Evolutionary conservation across 2,113 vertebrate species (phyloP), one percentile per base, ranked within the genome.

Genomic region (Semicossyphus pulcher): DNA sequence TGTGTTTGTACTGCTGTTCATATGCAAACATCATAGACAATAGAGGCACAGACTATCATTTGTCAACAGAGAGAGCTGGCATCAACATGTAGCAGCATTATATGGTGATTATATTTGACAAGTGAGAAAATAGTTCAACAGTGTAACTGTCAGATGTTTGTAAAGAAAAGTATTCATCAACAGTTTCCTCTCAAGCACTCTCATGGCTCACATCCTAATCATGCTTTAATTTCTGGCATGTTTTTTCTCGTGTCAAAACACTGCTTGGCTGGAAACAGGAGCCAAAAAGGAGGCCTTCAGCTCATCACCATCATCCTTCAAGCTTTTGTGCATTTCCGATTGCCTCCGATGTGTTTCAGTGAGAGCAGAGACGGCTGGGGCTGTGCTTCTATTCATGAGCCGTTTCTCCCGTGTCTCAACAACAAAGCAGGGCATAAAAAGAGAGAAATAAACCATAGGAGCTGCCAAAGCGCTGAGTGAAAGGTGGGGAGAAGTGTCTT

Each of bases 271-370:
- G 41, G 52, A 74, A 83, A 76, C 52, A 41, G 23, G 28, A 87
- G 74, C 69, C 66, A 76, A 83, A 44, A 73, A 72, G 15, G 31
- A 85, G 76, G 66, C 76, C 44, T 78, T 82, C 70, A 68, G 48
- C 84, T 88, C 85, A 78, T 88, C 76, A 64, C 52, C 61, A 75
- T 76, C 86, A 81, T 76, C 88, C 76, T 80, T 82, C 65, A 85
- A 87, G 86, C 69, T 80, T 84, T 86, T 89, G 72, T 83, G 66
- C 74, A 70, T 82, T 86, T 86, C 67, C 23, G 37, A 78, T 84
- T 61, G 67, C 63, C 66, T 88, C 67, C 68, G 56, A 53, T 81
- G 70, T 81, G 88, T 67, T 65, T 86, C 67, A 76, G 80, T 49
- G 69, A 81, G 72, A 88, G 79, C 41, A 67, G 60, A 80, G 80